These are phyloP conservation scores for Stomorhina lunata DNA, from an alignment of 2,888 invertebrate genomes.

Conservation along the genomic window DNA sequence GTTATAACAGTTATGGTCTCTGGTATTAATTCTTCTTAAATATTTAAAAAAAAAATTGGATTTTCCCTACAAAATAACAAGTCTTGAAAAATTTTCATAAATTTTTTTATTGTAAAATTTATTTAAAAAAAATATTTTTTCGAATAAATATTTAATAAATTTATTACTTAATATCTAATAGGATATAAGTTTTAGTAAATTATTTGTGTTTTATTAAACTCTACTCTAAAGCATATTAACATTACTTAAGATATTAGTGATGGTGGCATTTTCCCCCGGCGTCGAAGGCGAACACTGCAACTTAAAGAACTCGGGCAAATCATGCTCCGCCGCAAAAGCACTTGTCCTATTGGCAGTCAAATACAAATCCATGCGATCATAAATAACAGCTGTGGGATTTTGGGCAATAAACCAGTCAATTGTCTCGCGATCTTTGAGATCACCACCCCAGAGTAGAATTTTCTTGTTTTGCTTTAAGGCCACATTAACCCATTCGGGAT, in stretches of 20 bases:
- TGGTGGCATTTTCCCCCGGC: constrained; percentile 68
- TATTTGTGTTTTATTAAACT: too few species aligned
- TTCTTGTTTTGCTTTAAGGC: constrained; percentile 89
- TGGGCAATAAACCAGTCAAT: constrained; percentile 91
- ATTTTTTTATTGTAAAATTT: too few species aligned
- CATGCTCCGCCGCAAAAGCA: constrained; percentile 70
- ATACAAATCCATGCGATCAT: constrained; percentile 89
- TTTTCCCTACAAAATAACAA: too few species aligned
- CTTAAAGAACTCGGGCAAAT: constrained; percentile 74
- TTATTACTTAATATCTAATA: too few species aligned
- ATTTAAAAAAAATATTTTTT: too few species aligned
- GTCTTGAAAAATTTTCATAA: too few species aligned
- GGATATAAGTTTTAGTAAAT: too few species aligned
- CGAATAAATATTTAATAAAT: too few species aligned
- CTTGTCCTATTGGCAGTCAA: constrained; percentile 70
- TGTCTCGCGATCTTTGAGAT: constrained; percentile 91
- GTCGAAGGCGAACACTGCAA: constrained; percentile 71
- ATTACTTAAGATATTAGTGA: constrained; percentile 73
- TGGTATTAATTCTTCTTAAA: too few species aligned
- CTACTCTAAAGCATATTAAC: constrained; percentile 68
- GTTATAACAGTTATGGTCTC: too few species aligned
- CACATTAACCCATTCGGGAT: constrained; percentile 85
- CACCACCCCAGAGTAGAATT: constrained; percentile 97
- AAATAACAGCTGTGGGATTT: constrained; percentile 96
- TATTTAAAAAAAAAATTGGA: too few species aligned